Evolutionary conservation across 2,888 invertebrate species (phyloP).

Genomic region (Imbricaverruca yamaguchii): DNA sequence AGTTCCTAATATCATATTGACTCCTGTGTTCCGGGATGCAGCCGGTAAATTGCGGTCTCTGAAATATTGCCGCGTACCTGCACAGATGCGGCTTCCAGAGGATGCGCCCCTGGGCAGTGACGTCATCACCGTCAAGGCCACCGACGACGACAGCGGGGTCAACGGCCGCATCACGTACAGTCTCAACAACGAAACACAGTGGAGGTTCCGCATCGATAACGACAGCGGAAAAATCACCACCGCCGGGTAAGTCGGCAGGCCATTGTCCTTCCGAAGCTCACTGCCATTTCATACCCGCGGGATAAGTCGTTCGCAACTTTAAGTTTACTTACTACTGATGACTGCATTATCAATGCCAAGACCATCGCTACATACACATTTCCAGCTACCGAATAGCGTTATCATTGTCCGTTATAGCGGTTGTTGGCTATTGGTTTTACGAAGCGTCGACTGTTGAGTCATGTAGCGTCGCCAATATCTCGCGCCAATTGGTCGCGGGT

Average conservation of each 20-base stretch:
- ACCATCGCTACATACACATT: no score
- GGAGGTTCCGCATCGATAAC: constrained; percentile 86
- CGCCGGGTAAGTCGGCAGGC: constrained; percentile 46
- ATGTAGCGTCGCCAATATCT: no score
- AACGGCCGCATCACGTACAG: constrained; percentile 86
- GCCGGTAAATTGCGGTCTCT: not conserved
- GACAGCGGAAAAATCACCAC: constrained; percentile 83
- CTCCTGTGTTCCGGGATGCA: no score
- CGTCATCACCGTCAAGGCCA: constrained; percentile 74
- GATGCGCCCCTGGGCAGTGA: constrained; percentile 71
- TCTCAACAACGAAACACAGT: constrained; percentile 86
- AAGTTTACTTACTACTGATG: no score
- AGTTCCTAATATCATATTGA: no score
- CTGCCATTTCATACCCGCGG: not conserved
- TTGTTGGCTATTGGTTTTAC: no score
- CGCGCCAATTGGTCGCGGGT: no score
- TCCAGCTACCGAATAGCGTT: no score
- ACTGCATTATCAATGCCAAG: no score
- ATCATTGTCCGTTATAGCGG: no score
- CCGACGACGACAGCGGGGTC: constrained; percentile 80
- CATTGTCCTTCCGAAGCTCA: not conserved
- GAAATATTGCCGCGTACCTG: not conserved
- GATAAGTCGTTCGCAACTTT: no score
- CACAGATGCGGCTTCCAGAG: constrained; percentile 63
- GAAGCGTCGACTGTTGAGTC: no score